phyloP scores from a whole-genome alignment of 1,140 invertebrate species.

The Spodoptera frugiperda region DNA sequence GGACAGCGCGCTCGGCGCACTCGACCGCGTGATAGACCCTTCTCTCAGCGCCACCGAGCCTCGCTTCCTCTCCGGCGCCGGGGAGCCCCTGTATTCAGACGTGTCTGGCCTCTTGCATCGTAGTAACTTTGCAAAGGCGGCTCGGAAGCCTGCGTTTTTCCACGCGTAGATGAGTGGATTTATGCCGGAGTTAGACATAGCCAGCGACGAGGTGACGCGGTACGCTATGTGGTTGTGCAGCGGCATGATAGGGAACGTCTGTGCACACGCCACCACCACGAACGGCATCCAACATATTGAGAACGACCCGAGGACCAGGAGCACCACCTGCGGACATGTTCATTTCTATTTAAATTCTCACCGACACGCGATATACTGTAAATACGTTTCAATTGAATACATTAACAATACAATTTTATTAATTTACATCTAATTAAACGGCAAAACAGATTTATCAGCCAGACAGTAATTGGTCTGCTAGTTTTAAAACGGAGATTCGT shows the following conservation, averaged over 20 bases:
- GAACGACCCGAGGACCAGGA: constrained; percentile 91
- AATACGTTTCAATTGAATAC: no score
- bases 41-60: constrained; percentile 79
- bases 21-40: constrained; percentile 76
- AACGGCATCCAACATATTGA: constrained; percentile 92
- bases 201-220: constrained; percentile 90
- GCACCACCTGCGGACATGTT: constrained; percentile 88
- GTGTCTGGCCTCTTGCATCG: constrained; percentile 87
- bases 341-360: neutral
- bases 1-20: constrained; percentile 64
- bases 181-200: constrained; percentile 91
- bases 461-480: neutral
- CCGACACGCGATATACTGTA: neutral
- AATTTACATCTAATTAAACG: no score
- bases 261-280: constrained; percentile 88
- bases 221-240: constrained; percentile 87
- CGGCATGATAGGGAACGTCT: constrained; percentile 85
- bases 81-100: constrained; percentile 80
- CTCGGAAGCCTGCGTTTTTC: constrained; percentile 92
- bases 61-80: constrained; percentile 75
- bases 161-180: constrained; percentile 93
- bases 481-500: no score
- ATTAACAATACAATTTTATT: no score
- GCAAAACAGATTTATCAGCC: no score
- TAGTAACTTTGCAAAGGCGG: constrained; percentile 89